phyloP scores from a whole-genome alignment of 92 coral and sea anemone species.

The Zoanthus gigantus region DNA sequence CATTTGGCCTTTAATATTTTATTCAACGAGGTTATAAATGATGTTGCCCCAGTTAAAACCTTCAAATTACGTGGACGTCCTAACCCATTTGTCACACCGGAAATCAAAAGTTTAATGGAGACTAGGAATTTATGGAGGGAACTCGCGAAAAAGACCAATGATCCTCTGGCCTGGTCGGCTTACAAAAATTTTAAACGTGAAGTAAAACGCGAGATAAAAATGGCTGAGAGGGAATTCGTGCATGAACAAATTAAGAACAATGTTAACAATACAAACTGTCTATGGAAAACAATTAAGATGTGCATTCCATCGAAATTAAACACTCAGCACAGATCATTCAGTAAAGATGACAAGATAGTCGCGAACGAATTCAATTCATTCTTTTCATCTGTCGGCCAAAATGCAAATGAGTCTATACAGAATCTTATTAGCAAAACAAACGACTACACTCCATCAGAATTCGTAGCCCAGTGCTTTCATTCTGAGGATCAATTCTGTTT shows the following conservation, averaged over 20 bases:
- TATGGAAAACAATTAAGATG: slow-evolving; percentile 1
- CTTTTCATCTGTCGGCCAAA: slow-evolving; percentile 9
- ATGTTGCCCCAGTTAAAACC: not conserved
- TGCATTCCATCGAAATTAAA: not conserved
- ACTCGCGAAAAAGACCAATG: slow-evolving; percentile 16
- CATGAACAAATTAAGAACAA: slow-evolving; percentile 18
- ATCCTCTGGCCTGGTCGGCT: slow-evolving; percentile 18
- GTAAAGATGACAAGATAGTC: not conserved
- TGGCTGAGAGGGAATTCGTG: slow-evolving; percentile 15
- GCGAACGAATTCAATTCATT: not conserved
- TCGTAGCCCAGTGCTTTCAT: slow-evolving; percentile 31
- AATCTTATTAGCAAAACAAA: slow-evolving; percentile 28
- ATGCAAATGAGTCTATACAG: slow-evolving; percentile 6
- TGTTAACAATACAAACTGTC: slow-evolving; percentile 6
- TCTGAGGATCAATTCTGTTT: not conserved
- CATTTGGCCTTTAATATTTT: slow-evolving; percentile 21
- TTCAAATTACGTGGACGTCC: not conserved
- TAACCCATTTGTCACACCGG: slow-evolving; percentile 3
- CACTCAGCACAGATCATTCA: slow-evolving; percentile 6
- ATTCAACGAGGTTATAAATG: slow-evolving; percentile 31
- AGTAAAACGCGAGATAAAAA: slow-evolving; percentile 15
- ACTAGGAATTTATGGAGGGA: slow-evolving; percentile 16
- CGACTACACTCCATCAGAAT: slow-evolving; percentile 35
- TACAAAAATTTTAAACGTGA: slow-evolving; percentile 18
- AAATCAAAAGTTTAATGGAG: not conserved